Evolutionary conservation across 2,113 vertebrate genomes (phyloP).

Genomic region (Coracopsis vasa): DNA sequence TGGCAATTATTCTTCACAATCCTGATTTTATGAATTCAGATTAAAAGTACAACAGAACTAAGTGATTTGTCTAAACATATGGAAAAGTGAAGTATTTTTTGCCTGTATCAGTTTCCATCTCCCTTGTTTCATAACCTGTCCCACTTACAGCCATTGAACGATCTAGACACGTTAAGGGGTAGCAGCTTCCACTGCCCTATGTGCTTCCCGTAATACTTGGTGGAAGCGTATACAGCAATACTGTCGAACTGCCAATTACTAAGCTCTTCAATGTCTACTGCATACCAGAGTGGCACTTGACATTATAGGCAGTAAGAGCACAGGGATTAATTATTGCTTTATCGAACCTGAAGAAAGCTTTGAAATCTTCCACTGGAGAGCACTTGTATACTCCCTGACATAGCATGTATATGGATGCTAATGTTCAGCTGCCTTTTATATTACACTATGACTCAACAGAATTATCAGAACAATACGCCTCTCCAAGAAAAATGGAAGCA

Average conservation of each 20-base stretch:
- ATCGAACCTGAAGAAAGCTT: background rate
- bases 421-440: background rate
- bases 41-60: background rate
- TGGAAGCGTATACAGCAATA: background rate
- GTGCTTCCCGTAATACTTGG: rapidly evolving
- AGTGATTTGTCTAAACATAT: background rate
- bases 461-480: background rate
- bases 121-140: background rate
- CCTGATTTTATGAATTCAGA: background rate
- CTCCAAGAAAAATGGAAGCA: background rate
- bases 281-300: background rate
- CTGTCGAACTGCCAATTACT: background rate
- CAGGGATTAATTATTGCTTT: background rate
- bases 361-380: background rate
- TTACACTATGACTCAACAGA: background rate
- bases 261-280: background rate
- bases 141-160: background rate
- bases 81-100: background rate
- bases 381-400: background rate
- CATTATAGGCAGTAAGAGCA: background rate
- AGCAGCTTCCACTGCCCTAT: background rate
- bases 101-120: background rate
- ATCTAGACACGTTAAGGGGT: rapidly evolving
- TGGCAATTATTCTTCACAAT: background rate
- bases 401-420: background rate